Evolutionary conservation across 2,888 invertebrate species (phyloP).

Genomic region (Aporophyla lueneburgensis): DNA sequence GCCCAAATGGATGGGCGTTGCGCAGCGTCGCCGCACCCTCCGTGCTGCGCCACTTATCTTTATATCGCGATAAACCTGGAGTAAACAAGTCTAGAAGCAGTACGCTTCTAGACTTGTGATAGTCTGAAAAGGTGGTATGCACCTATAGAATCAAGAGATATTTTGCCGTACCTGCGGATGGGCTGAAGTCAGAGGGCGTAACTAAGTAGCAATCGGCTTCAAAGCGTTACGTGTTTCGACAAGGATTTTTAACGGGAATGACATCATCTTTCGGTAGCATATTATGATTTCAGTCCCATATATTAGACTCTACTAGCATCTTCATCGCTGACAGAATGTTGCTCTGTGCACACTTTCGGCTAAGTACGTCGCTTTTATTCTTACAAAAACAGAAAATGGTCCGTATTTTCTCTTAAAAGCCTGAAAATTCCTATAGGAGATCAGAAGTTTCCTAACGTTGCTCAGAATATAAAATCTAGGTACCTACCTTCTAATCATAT

Average conservation of each 20-base stretch:
- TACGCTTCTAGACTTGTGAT: constrained; percentile 23
- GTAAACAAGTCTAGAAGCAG: no score
- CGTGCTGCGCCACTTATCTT: constrained; percentile 53
- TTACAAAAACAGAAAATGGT: no score
- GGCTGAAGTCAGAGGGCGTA: background rate
- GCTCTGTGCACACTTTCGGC: no score
- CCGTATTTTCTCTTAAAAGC: background rate
- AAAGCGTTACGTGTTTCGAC: background rate
- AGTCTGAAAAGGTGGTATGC: background rate
- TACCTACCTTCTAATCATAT: background rate
- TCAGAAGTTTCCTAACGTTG: background rate
- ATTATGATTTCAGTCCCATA: background rate
- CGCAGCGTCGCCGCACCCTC: constrained; percentile 39
- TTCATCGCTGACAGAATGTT: background rate
- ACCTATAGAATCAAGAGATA: background rate
- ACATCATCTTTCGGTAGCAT: background rate
- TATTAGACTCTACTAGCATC: background rate
- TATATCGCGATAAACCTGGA: constrained; percentile 39
- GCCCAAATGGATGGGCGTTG: constrained; percentile 47
- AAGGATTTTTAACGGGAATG: no score
- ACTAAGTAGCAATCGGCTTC: background rate
- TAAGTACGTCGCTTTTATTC: background rate
- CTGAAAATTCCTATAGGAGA: background rate
- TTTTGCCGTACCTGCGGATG: background rate
- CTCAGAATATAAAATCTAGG: background rate